Evolutionary conservation across 2,888 invertebrate species (phyloP).

Genomic region (Lithodes maja): DNA sequence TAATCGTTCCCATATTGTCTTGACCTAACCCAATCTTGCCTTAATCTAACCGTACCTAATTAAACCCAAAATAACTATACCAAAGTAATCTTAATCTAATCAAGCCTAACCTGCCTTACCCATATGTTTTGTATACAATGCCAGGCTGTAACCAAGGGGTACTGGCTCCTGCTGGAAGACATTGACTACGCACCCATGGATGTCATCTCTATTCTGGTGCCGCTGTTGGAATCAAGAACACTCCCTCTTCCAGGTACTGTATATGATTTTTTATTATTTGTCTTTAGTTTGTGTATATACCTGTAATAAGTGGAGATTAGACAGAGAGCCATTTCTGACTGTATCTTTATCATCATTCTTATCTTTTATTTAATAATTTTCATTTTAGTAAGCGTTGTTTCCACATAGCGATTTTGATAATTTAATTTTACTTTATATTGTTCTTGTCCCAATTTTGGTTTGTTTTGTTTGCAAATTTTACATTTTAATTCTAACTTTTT

Average conservation of each 20-base stretch:
- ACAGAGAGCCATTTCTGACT: not conserved
- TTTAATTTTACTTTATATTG: too few relatives aligned
- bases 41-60: too few relatives aligned
- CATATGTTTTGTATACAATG: too few relatives aligned
- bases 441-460: too few relatives aligned
- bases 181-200: conserved; percentile 95
- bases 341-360: too few relatives aligned
- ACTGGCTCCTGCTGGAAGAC: conserved; percentile 96
- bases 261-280: not conserved
- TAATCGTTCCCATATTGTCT: too few relatives aligned
- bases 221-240: conserved; percentile 87
- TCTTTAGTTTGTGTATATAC: not conserved
- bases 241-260: conserved; percentile 82
- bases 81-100: too few relatives aligned
- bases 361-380: not conserved
- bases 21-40: too few relatives aligned
- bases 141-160: conserved; percentile 87
- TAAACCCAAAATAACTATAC: too few relatives aligned
- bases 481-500: not conserved
- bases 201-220: conserved; percentile 89
- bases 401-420: too few relatives aligned
- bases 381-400: too few relatives aligned
- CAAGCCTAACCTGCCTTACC: too few relatives aligned
- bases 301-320: not conserved
- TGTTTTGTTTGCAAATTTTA: not conserved